phyloP scores from a whole-genome alignment of 2,113 vertebrate genomes.

The Hippocampus abdominalis region DNA sequence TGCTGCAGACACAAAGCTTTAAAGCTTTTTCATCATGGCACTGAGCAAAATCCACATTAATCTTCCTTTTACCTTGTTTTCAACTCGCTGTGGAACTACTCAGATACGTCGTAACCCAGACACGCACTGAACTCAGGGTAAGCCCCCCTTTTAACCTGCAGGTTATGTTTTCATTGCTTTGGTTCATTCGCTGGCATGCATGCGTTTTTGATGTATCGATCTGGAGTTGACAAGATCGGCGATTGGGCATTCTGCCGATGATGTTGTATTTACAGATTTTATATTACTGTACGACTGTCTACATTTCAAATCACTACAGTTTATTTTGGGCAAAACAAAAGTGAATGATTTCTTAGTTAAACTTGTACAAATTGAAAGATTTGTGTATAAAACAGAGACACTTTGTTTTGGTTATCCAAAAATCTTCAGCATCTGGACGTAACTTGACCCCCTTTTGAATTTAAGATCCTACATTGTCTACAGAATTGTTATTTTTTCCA shows the following conservation, averaged over 20 bases:
- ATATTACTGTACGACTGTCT: background rate
- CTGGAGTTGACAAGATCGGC: background rate
- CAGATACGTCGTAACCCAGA: constrained; percentile 24
- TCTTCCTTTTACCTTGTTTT: constrained; percentile 31
- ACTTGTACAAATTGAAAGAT: no score
- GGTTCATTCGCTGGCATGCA: background rate
- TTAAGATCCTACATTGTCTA: no score
- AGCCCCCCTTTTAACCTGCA: background rate
- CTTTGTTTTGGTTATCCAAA: no score
- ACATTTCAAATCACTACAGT: no score
- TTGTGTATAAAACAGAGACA: no score
- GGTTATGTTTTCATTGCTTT: background rate
- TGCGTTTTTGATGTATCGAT: background rate
- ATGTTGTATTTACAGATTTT: background rate
- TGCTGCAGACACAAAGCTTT: constrained; percentile 36
- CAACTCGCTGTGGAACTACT: constrained; percentile 33
- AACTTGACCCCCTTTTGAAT: no score
- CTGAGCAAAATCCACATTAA: constrained; percentile 27
- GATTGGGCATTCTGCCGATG: background rate
- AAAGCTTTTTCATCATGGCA: constrained; percentile 38
- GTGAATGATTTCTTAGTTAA: no score
- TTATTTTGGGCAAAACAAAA: no score
- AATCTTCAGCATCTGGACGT: no score
- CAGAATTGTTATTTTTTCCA: no score
- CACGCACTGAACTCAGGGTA: background rate